phyloP scores from a whole-genome alignment of 2,797 vertebrate species.

The Aeoliscus strigatus region DNA sequence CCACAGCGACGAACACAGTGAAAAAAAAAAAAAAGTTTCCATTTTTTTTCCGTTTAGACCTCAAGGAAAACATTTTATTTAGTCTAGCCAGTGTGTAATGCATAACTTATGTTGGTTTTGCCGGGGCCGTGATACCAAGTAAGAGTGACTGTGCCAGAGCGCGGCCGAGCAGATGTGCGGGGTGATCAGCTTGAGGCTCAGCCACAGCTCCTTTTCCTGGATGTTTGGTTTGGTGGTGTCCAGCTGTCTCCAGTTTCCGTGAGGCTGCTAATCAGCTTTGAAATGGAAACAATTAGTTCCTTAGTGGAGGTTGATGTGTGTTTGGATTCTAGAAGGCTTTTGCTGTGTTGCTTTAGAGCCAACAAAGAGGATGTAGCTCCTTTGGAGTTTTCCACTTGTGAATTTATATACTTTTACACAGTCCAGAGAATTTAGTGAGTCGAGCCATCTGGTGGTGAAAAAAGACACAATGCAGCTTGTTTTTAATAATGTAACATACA shows the following conservation, averaged over 20 bases:
- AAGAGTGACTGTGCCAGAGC: constrained; percentile 28
- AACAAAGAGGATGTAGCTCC: constrained; percentile 21
- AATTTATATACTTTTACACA: too few relatives aligned
- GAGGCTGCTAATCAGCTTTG: constrained; percentile 62
- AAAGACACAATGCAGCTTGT: constrained; percentile 21
- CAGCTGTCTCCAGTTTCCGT: constrained; percentile 58
- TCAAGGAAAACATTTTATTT: constrained; percentile 48
- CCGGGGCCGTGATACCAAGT: constrained; percentile 39
- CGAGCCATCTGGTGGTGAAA: constrained; percentile 4
- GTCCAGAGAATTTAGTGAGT: too few relatives aligned
- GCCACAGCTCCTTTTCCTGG: constrained; percentile 40
- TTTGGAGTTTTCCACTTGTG: constrained; percentile 13
- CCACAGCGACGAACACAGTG: constrained; percentile 47
- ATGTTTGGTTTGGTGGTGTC: constrained; percentile 49
- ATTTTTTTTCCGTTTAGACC: constrained; percentile 47
- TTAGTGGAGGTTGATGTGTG: constrained; percentile 47
- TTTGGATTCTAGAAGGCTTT: constrained; percentile 26
- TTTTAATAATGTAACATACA: constrained; percentile 50
- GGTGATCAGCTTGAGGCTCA: constrained; percentile 38
- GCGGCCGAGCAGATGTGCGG: constrained; percentile 52
- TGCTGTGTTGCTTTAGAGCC: constrained; percentile 42
- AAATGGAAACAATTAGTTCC: constrained; percentile 71
- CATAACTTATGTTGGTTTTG: constrained; percentile 39
- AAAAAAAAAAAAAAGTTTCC: constrained; percentile 40
- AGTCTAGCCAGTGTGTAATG: constrained; percentile 42